These are phyloP conservation scores for Anoplolepis gracilipes DNA, from an alignment of 1,140 invertebrate species.

Conservation along the genomic window DNA sequence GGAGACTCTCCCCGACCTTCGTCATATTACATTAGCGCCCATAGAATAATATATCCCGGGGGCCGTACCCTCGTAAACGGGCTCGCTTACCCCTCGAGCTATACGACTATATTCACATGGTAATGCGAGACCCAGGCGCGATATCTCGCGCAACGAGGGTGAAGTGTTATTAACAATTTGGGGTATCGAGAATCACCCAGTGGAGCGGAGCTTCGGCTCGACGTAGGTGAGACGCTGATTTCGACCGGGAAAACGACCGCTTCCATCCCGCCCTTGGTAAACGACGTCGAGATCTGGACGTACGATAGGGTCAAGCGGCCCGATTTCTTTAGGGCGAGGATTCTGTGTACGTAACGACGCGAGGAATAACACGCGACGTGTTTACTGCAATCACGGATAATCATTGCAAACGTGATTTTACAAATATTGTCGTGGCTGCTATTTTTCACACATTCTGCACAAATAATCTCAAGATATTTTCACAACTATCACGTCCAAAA, in stretches of 20 bases:
- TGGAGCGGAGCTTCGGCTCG: neutral
- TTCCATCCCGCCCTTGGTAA: conserved; percentile 25
- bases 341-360: conserved; percentile 39
- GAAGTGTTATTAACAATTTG: conserved; percentile 85
- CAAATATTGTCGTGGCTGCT: neutral
- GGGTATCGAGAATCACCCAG: conserved; percentile 72
- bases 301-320: conserved; percentile 8
- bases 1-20: conserved; percentile 68
- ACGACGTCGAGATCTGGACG: conserved; percentile 61
- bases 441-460: neutral
- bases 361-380: conserved; percentile 12
- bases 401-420: neutral
- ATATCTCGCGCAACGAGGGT: conserved; percentile 81
- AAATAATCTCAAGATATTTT: neutral
- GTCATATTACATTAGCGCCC: conserved; percentile 84
- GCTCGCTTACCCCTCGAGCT: conserved; percentile 59
- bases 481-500: neutral
- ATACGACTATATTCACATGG: conserved; percentile 84
- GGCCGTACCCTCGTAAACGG: conserved; percentile 76
- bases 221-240: conserved; percentile 42
- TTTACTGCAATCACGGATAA: neutral
- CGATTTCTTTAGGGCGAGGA: conserved; percentile 18
- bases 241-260: conserved; percentile 32
- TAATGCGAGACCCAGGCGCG: conserved; percentile 81
- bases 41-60: conserved; percentile 83